These are phyloP conservation scores for Pristionchus maxplancki DNA, from an alignment of 2,888 invertebrate species.

Conservation along the genomic window DNA sequence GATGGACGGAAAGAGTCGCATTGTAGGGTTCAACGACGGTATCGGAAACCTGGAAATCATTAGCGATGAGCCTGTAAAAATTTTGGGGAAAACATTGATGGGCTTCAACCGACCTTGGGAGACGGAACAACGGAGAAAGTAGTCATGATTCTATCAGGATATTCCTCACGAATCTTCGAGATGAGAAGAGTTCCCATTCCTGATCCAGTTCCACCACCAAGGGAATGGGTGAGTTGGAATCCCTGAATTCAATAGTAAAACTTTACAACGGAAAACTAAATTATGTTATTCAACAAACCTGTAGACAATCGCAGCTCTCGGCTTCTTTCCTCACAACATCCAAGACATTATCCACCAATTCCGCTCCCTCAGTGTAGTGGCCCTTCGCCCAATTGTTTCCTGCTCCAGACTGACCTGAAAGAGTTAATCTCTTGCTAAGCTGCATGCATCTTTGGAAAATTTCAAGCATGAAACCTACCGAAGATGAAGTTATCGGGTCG, in stretches of 20 bases:
- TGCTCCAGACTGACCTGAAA: constrained; percentile 83
- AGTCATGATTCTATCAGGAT: constrained; percentile 97
- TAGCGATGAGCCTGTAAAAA: background rate
- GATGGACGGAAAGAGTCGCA: constrained; percentile 80
- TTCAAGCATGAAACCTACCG: constrained; percentile 81
- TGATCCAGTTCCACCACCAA: constrained; percentile 90
- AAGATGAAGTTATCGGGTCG: constrained; percentile 94
- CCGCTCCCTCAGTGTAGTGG: constrained; percentile 91
- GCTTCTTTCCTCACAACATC: constrained; percentile 83
- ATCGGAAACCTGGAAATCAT: constrained; percentile 74
- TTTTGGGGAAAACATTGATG: background rate
- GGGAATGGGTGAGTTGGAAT: constrained; percentile 89
- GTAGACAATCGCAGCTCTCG: constrained; percentile 69
- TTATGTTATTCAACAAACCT: constrained; percentile 51
- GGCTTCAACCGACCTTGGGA: constrained; percentile 82
- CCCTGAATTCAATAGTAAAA: constrained; percentile 79
- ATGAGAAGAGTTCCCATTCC: constrained; percentile 92
- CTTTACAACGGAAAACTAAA: background rate
- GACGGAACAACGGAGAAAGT: constrained; percentile 94
- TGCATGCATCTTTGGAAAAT: no score
- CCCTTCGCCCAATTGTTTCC: constrained; percentile 93
- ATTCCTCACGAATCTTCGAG: constrained; percentile 95
- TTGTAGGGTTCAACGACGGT: constrained; percentile 84
- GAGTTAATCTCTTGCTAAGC: no score
- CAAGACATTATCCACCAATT: constrained; percentile 82